These are phyloP conservation scores for Habrosyne pyritoides DNA, from an alignment of 2,888 invertebrate species.

Conservation along the genomic window DNA sequence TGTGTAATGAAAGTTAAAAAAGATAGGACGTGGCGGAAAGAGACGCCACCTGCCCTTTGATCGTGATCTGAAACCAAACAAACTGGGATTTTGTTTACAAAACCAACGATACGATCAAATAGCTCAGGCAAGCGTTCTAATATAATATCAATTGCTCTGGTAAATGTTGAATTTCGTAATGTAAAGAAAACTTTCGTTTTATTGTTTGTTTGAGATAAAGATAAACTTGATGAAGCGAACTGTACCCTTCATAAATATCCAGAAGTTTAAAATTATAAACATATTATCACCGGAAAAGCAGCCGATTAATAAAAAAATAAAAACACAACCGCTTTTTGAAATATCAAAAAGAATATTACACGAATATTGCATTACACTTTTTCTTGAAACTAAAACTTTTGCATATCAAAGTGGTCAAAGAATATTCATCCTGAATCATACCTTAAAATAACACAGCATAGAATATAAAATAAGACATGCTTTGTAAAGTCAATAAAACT, in stretches of 20 bases:
- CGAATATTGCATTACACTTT: no score
- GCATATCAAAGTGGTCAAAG: background rate
- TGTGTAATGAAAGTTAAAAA: conserved; percentile 42
- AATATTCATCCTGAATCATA: background rate
- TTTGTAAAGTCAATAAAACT: background rate
- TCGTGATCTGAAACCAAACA: conserved; percentile 52
- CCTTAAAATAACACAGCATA: background rate
- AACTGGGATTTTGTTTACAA: conserved; percentile 44
- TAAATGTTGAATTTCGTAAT: conserved; percentile 12
- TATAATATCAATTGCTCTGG: conserved; percentile 31
- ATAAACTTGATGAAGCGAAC: conserved; percentile 18
- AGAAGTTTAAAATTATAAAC: background rate
- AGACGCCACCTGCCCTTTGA: conserved; percentile 49
- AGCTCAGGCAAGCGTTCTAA: conserved; percentile 17
- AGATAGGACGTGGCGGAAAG: conserved; percentile 36
- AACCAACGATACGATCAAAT: conserved; percentile 37
- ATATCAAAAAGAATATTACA: no score
- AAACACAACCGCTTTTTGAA: no score
- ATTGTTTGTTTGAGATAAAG: conserved; percentile 15
- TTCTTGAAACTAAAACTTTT: no score
- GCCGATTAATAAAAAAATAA: no score
- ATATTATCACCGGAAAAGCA: no score
- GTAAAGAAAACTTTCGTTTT: conserved; percentile 15
- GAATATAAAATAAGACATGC: background rate
- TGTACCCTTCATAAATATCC: background rate